These are phyloP conservation scores for Aegotheles bennettii DNA, from an alignment of 2,113 vertebrate species.

Conservation along the genomic window DNA sequence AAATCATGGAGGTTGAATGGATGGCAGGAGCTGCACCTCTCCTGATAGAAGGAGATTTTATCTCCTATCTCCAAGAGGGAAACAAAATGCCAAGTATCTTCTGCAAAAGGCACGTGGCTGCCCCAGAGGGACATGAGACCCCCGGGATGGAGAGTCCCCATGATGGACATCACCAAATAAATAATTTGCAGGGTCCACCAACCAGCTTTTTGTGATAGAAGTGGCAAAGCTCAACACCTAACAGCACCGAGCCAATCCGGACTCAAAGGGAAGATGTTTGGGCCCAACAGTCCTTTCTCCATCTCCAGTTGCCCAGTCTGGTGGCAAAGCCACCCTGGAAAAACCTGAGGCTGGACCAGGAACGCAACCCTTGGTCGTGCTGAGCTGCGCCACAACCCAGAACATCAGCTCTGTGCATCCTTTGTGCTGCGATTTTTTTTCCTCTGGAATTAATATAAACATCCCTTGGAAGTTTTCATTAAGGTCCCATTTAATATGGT, in stretches of 20 bases:
- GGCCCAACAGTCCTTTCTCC: not conserved
- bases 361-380: not conserved
- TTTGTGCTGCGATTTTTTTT: not conserved
- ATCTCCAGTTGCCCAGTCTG: too few relatives aligned
- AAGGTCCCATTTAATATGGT: not conserved
- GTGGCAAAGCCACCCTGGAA: not conserved
- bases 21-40: fast-evolving
- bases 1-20: not conserved
- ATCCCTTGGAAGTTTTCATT: not conserved
- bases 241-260: fast-evolving
- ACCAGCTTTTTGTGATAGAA: not conserved
- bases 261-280: not conserved
- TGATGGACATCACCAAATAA: not conserved
- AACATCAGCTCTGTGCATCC: not conserved
- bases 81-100: not conserved
- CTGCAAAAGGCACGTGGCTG: not conserved
- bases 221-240: not conserved
- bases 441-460: not conserved
- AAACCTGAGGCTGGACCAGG: fast-evolving
- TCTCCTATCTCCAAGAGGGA: not conserved
- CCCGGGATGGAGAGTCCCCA: fast-evolving
- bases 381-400: not conserved
- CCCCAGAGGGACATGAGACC: not conserved
- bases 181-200: not conserved
- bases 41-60: fast-evolving